Conservation (phyloP, 2,888 invertebrate species). For the Dione vanillae region DNA sequence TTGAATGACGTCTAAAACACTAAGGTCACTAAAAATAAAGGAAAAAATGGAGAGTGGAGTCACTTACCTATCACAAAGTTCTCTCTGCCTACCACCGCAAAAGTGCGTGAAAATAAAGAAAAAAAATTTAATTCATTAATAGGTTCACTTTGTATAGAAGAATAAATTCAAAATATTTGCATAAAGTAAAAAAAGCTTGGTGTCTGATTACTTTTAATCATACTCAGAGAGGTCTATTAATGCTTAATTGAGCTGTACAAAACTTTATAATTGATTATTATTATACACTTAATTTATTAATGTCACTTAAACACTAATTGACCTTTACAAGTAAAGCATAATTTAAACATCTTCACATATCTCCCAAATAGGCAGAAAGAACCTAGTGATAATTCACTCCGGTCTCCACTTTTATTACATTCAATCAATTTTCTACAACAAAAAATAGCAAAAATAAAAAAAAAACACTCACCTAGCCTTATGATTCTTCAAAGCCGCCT, state of each 20-base stretch:
- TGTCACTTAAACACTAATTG: background rate
- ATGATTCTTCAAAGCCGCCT: constrained; percentile 70
- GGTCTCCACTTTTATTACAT: background rate
- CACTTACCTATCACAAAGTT: constrained; percentile 20
- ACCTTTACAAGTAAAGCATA: background rate
- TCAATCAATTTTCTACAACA: background rate
- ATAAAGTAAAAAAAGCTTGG: background rate
- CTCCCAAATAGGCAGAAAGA: constrained; percentile 1
- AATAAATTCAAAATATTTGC: background rate
- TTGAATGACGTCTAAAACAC: background rate
- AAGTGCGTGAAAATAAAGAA: constrained; percentile 19
- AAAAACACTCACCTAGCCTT: constrained; percentile 59
- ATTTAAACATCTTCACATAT: background rate
- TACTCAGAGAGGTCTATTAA: background rate
- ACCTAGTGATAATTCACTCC: background rate
- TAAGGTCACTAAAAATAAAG: background rate
- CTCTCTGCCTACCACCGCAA: constrained; percentile 17
- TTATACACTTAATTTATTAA: background rate
- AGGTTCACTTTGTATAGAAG: background rate
- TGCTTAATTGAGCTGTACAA: background rate
- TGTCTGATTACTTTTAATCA: background rate
- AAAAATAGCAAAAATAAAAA: background rate
- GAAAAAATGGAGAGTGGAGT: constrained; percentile 12
- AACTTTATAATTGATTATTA: background rate
- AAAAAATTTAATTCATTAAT: constrained; percentile 9